Conservation (phyloP, 2,888 invertebrate genomes). For the Bugulina stolonifera region DNA sequence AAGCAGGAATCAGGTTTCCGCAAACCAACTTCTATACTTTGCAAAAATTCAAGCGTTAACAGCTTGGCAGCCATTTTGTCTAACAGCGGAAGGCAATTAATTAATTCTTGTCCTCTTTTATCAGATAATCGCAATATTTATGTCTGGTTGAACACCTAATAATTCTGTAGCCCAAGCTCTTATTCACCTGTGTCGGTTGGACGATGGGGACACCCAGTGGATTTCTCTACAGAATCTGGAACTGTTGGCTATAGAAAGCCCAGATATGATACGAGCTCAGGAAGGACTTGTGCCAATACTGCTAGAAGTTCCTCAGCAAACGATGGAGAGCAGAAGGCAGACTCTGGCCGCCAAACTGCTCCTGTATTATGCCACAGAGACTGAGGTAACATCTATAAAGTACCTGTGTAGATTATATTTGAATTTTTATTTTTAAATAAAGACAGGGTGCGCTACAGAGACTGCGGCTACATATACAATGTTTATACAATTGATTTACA, state of each 20-base stretch:
- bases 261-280: conserved; percentile 47
- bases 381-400: conserved; percentile 32
- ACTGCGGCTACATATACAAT: no score
- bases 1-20: no score
- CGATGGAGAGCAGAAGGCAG: conserved; percentile 41
- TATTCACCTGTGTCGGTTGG: conserved; percentile 38
- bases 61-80: no score
- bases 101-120: no score
- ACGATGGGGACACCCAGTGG: conserved; percentile 43
- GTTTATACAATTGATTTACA: no score
- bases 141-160: no score
- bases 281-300: conserved; percentile 40
- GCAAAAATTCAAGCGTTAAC: no score
- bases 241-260: conserved; percentile 46
- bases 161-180: conserved; percentile 40
- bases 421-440: no score
- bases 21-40: no score
- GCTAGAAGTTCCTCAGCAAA: conserved; percentile 38
- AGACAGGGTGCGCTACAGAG: no score
- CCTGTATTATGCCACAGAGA: conserved; percentile 46
- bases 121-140: no score
- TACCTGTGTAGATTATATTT: not conserved
- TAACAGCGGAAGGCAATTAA: no score
- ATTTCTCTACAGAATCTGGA: conserved; percentile 45
- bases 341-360: conserved; percentile 47